phyloP scores from a whole-genome alignment of 2,888 invertebrate species.

The Cheiracanthium punctorium region DNA sequence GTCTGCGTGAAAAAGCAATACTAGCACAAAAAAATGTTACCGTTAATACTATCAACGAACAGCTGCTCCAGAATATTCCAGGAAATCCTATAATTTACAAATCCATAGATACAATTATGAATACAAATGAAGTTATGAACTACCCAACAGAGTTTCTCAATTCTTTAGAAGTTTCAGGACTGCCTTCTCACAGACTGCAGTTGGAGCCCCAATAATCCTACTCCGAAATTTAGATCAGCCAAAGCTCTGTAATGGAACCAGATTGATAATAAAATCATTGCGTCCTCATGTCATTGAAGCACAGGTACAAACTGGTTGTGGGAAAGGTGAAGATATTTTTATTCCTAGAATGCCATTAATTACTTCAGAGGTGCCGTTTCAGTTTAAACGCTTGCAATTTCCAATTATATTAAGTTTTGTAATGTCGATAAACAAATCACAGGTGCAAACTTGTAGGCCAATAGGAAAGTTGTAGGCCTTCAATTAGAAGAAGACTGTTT shows the following conservation, averaged over 20 bases:
- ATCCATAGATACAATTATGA: slow-evolving; percentile 64
- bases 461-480: slow-evolving; percentile 55
- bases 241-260: slow-evolving; percentile 73
- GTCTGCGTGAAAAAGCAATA: slow-evolving; percentile 63
- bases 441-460: slow-evolving; percentile 18
- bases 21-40: slow-evolving; percentile 44
- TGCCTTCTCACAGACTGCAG: slow-evolving; percentile 46
- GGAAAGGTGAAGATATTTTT: slow-evolving; percentile 61
- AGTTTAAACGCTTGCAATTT: slow-evolving; percentile 69
- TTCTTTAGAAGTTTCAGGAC: slow-evolving; percentile 59
- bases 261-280: slow-evolving; percentile 71
- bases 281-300: slow-evolving; percentile 70
- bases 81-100: slow-evolving; percentile 33
- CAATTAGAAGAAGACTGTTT: slow-evolving; percentile 71
- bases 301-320: slow-evolving; percentile 65
- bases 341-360: slow-evolving; percentile 69
- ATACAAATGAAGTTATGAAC: slow-evolving; percentile 62
- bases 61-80: slow-evolving; percentile 29
- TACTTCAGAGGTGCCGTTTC: slow-evolving; percentile 67
- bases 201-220: slow-evolving; percentile 56
- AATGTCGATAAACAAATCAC: slow-evolving; percentile 70
- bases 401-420: slow-evolving; percentile 68
- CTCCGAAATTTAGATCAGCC: slow-evolving; percentile 66
- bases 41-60: slow-evolving; percentile 60
- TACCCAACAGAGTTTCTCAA: slow-evolving; percentile 71